phyloP scores from a whole-genome alignment of 2,888 invertebrate genomes.

The Phengaris alcon region DNA sequence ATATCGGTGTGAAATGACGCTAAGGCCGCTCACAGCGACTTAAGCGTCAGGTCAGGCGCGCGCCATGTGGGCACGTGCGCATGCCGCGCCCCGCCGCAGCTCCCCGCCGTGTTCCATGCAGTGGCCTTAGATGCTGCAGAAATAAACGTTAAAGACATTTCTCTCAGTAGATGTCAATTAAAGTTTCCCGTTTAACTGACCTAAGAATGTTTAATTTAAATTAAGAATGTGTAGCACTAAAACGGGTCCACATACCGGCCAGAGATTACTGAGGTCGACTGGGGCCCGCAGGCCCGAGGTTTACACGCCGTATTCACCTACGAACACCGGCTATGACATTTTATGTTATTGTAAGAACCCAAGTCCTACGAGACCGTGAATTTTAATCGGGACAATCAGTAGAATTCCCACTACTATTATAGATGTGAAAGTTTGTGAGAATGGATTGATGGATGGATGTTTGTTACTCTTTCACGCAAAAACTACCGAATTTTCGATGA shows the following conservation, averaged over 20 bases:
- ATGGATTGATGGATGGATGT: too few species aligned
- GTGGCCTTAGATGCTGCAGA: too few species aligned
- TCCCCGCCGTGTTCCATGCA: too few species aligned
- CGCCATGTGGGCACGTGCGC: too few species aligned
- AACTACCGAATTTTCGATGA: too few species aligned
- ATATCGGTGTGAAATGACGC: too few species aligned
- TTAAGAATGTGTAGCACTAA: slow-evolving; percentile 17
- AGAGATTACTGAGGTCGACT: neutral
- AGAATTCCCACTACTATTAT: neutral
- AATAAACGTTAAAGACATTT: slow-evolving; percentile 3
- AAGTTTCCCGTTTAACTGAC: neutral
- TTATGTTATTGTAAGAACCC: neutral
- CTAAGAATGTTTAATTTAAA: slow-evolving; percentile 25
- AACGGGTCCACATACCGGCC: slow-evolving; percentile 9
- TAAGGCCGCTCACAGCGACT: too few species aligned
- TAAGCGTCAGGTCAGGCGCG: too few species aligned
- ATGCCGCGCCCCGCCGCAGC: too few species aligned
- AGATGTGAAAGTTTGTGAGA: too few species aligned
- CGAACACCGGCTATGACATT: neutral
- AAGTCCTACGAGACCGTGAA: neutral
- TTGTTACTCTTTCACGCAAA: too few species aligned
- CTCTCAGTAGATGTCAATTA: neutral
- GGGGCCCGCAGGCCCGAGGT: neutral
- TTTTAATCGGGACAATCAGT: neutral
- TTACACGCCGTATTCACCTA: neutral